These are phyloP conservation scores for Dryas iulia DNA, from an alignment of 1,140 invertebrate genomes.

Conservation along the genomic window DNA sequence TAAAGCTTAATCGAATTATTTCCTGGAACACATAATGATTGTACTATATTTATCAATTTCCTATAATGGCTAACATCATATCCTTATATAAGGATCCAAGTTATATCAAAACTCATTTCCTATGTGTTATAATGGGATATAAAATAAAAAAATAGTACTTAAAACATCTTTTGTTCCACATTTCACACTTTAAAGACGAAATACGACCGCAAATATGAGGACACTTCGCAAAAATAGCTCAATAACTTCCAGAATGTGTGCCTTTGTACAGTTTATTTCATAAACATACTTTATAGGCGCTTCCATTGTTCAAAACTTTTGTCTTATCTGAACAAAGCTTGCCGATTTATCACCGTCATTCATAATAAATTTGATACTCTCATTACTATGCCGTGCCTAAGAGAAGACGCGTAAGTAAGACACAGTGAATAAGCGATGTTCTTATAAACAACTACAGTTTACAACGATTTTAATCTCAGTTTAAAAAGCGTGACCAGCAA, in stretches of 20 bases:
- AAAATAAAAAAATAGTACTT: no score
- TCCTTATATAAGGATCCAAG: no score
- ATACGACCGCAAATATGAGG: neutral
- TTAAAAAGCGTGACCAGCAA: conserved; percentile 56
- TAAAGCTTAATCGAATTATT: no score
- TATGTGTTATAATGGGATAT: no score
- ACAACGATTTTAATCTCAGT: conserved; percentile 58
- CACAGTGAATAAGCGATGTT: conserved; percentile 41
- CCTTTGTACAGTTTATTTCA: conserved; percentile 4
- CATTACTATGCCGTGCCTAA: conserved; percentile 24
- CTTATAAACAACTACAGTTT: conserved; percentile 39
- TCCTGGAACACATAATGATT: no score
- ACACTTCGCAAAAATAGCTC: neutral
- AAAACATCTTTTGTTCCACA: neutral
- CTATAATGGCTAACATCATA: no score
- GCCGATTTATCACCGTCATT: conserved; percentile 31
- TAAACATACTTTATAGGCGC: conserved; percentile 8
- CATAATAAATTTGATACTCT: conserved; percentile 31
- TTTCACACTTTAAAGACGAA: neutral
- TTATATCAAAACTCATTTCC: no score
- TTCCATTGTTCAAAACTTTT: conserved; percentile 27
- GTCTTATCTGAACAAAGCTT: conserved; percentile 25
- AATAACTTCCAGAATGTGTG: neutral
- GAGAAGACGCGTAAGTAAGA: conserved; percentile 4
- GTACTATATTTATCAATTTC: no score